Conservation (phyloP, 2,797 vertebrate genomes). For the Xiphophorus birchmanni region DNA sequence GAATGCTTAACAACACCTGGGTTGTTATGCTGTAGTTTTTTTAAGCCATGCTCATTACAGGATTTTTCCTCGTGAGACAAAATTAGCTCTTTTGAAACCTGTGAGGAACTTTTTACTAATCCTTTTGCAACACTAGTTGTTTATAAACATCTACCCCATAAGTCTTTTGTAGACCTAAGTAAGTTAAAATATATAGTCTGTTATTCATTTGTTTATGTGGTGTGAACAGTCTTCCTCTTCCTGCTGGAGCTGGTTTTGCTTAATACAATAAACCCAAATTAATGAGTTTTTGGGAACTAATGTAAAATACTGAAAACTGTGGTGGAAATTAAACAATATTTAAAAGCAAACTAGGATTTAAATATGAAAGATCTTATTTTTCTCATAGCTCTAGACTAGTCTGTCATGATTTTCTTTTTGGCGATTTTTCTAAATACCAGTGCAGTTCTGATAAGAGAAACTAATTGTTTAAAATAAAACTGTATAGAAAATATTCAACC, state of each 20-base stretch:
- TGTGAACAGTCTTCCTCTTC: not conserved
- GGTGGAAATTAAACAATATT: not conserved
- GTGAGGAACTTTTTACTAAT: not conserved
- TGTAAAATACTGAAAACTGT: not conserved
- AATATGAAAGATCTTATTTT: not conserved
- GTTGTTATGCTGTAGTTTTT: not conserved
- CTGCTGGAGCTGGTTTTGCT: not conserved
- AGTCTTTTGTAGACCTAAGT: not conserved
- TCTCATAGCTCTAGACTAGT: not conserved
- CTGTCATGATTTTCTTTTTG: not conserved
- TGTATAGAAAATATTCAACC: not conserved
- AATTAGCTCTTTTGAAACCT: not conserved
- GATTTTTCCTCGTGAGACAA: not conserved
- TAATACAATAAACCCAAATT: not conserved
- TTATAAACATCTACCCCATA: not conserved
- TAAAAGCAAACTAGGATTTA: not conserved
- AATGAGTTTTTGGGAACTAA: not conserved
- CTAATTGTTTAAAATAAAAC: not conserved
- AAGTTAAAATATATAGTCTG: not conserved
- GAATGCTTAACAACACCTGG: not conserved
- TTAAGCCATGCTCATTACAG: not conserved
- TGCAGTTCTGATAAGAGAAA: not conserved
- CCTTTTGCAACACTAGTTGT: not conserved
- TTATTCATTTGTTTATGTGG: not conserved
- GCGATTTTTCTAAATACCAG: not conserved